Percentiles rank a stretch among this genome's conserved stretches.
Evolutionary conservation across 2,797 vertebrate species (phyloP).

Genomic region (Anguilla marmorata): DNA sequence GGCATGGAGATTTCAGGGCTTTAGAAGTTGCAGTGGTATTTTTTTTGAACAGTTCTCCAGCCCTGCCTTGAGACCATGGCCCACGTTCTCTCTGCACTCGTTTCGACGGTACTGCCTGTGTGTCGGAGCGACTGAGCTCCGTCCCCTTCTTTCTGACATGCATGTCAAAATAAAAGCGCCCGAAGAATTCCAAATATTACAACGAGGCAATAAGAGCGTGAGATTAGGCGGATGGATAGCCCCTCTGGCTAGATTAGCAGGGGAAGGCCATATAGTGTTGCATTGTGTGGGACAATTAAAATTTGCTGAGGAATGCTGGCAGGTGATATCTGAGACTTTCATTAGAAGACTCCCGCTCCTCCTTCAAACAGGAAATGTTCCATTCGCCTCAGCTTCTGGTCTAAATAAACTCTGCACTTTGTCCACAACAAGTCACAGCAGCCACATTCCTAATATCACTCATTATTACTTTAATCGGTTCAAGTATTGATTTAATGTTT

Average conservation of each 20-base stretch:
- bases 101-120: background rate
- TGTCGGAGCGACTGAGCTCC: background rate
- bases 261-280: too few species aligned
- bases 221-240: background rate
- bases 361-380: too few species aligned
- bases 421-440: background rate
- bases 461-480: too few species aligned
- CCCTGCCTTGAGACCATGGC: background rate
- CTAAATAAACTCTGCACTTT: background rate
- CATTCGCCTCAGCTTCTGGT: too few species aligned
- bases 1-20: background rate
- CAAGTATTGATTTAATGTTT: too few species aligned
- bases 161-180: background rate
- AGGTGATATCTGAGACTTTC: too few species aligned
- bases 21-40: background rate
- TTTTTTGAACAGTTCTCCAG: background rate
- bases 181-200: background rate
- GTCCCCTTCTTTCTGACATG: background rate
- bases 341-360: too few species aligned
- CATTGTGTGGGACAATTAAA: too few species aligned
- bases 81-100: background rate
- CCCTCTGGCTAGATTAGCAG: background rate
- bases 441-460: background rate
- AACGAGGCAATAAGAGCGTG: background rate
- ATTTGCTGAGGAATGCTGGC: too few species aligned